Evolutionary conservation across 1,140 invertebrate species (phyloP), one percentile per base, ranked within the genome.

Genomic region (Chelonus insularis): DNA sequence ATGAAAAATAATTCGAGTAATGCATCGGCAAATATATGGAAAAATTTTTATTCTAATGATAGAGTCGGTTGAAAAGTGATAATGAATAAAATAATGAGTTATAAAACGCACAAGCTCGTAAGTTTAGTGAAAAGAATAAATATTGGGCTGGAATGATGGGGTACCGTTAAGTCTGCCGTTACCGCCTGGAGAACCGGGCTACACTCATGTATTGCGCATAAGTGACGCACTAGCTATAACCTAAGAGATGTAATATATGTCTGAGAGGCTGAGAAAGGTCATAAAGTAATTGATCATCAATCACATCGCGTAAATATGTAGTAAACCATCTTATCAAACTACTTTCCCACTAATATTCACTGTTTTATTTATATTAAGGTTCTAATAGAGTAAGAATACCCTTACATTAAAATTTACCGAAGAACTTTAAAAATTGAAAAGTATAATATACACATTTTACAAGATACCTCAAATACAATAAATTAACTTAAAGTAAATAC

Each of bases 91-190:
- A 48, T 37, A 34, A 45, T 18, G 25, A 63, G 16, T 55, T 25
- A 55, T 23, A 60, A 48, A 64, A 16, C 21, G 34, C 56, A 18
- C 8, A 25, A 16, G 18, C 36, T 21, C 52, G 36, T 37, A 55
- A 12, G 29, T 20, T 54, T 47, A 65, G 67, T 65, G 73, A 72
- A 76, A 79, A 79, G 75, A 75, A 77, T 77, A 74, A 80, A 78
- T 76, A 80, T 78, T 78, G 71, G 75, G 71, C 70, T 73, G 69
- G 70, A 75, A 76, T 73, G 72, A 69, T 29, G 14, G 16, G 14
- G 50, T 79, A 74, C 79, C 79, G 79, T 80, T 81, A 81, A 64
- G 63, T 75, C 75, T 80, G 75, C 79, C 78, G 78, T 81, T 80
- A 80, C 74, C 74, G 78, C 77, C 76, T 78, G 68, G 68, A 79